Base-by-base conservation (phyloP, 2,888 invertebrate genomes). In the Rhyacophila evoluta region DNA sequence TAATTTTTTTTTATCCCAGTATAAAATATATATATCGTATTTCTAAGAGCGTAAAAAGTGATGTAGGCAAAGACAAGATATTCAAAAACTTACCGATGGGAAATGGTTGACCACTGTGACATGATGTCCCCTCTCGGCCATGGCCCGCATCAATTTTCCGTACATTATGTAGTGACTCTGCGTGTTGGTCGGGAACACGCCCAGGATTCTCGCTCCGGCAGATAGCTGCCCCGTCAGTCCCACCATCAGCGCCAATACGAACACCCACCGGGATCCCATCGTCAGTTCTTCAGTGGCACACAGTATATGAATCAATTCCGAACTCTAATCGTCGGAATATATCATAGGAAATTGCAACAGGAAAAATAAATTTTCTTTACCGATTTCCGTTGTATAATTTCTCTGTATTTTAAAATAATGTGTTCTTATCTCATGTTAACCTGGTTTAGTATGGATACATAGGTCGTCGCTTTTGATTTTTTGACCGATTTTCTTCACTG, bases 121-220 rank as follows among this genome's bases (percentile, higher is more conserved):
- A 1, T 89, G 86, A 74, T 84, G 84, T 33, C 88, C 85, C 74
- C 85, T 85, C 33, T 82, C 84, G 6, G 89, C 89, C 19, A 91
- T 86, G 0, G 88, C 89, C 27, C 88, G 86, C 25, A 90, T 84
- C 15, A 91, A 86, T 75, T 86, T 85, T 78, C 90, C 88, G 83
- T 89, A 90, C 88, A 90, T 90, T 77, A 89, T 89, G 82, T 88
- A 87, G 84, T 91, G 90, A 85, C 91, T 91, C 83, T 88, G 87
- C 68, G 89, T 89, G 85, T 90, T 88, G 69, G 90, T 89, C 25
- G 90, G 90, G 83, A 90, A 85, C 67, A 90, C 87, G 80, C 86
- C 89, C 38, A 90, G 86, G 37, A 90, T 84, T 15, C 88, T 86
- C 36, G 89, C 90, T 75, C 87, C 86, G 67, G 85, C 84, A 19